These are phyloP conservation scores for Anthopleura sola DNA, from an alignment of 64 coral and sea anemone species.

Conservation along the genomic window DNA sequence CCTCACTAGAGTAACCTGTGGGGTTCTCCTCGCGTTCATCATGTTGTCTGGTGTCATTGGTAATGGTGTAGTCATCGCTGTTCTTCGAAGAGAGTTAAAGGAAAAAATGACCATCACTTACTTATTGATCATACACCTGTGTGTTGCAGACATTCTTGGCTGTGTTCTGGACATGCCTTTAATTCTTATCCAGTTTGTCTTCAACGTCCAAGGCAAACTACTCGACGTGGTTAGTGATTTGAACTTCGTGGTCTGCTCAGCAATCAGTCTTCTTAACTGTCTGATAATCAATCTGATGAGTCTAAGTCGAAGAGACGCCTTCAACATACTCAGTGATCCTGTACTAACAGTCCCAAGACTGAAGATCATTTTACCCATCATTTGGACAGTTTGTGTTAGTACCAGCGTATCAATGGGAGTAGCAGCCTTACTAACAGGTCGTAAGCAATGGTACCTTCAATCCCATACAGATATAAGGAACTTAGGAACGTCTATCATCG, in stretches of 20 bases:
- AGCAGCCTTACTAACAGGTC: background rate
- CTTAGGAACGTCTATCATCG: background rate
- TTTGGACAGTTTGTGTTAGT: background rate
- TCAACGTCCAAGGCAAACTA: background rate
- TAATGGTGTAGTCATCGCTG: background rate
- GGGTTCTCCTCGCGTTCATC: background rate
- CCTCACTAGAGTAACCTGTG: background rate
- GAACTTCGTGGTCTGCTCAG: background rate
- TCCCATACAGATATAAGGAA: background rate
- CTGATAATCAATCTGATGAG: slow-evolving; percentile 10
- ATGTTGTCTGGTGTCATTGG: background rate
- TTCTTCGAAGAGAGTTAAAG: background rate
- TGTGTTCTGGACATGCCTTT: slow-evolving; percentile 14
- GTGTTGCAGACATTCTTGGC: background rate
- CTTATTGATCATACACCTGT: background rate
- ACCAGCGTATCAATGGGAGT: background rate
- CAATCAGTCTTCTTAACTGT: background rate
- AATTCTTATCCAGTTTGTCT: background rate
- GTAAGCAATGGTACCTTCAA: slow-evolving; percentile 2
- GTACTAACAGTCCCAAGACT: background rate
- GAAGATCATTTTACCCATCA: background rate
- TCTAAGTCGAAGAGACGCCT: slow-evolving; percentile 1
- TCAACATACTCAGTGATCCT: background rate
- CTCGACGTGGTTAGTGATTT: background rate
- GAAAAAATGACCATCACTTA: background rate